Percentiles rank a stretch among this genome's conserved stretches.
Conservation (phyloP, 2,888 invertebrate genomes). For the Drosophila hawaiiensis region DNA sequence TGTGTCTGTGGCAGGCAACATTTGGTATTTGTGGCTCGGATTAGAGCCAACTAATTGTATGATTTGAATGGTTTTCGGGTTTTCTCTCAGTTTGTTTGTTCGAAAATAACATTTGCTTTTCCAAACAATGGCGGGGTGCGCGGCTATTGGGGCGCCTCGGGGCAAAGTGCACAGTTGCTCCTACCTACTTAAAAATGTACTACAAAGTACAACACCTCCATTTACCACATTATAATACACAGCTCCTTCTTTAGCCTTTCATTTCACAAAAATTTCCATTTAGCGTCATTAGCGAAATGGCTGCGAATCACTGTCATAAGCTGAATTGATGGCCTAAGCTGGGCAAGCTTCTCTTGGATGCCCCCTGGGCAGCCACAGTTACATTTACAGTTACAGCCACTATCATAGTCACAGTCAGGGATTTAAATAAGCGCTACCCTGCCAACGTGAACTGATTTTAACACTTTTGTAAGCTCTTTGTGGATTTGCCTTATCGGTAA, state of each 20-base stretch:
- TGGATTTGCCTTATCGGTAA: slow-evolving; percentile 52
- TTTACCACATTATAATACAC: slow-evolving; percentile 6
- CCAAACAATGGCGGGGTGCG: slow-evolving; percentile 38
- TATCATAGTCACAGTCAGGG: slow-evolving; percentile 1
- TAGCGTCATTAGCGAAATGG: slow-evolving; percentile 47
- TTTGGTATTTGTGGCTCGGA: slow-evolving; percentile 73
- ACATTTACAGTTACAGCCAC: background rate
- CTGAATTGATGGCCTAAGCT: slow-evolving; percentile 55
- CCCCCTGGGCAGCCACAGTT: slow-evolving; percentile 4
- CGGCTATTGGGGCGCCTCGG: slow-evolving; percentile 5
- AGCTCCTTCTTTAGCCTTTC: background rate
- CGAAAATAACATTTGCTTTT: slow-evolving; percentile 74
- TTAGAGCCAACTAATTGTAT: slow-evolving; percentile 77
- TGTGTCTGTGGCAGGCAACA: background rate
- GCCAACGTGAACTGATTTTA: slow-evolving; percentile 43
- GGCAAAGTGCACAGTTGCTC: slow-evolving; percentile 9
- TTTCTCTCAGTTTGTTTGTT: slow-evolving; percentile 68
- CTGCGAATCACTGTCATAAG: slow-evolving; percentile 42
- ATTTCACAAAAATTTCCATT: slow-evolving; percentile 40
- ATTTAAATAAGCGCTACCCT: slow-evolving; percentile 41
- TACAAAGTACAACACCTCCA: background rate
- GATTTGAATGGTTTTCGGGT: slow-evolving; percentile 80
- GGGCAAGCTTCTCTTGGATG: slow-evolving; percentile 19
- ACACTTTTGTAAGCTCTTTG: slow-evolving; percentile 76
- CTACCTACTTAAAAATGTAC: background rate